Evolutionary conservation across 2,797 vertebrate genomes (phyloP).

Genomic region (Poeciliopsis infans): DNA sequence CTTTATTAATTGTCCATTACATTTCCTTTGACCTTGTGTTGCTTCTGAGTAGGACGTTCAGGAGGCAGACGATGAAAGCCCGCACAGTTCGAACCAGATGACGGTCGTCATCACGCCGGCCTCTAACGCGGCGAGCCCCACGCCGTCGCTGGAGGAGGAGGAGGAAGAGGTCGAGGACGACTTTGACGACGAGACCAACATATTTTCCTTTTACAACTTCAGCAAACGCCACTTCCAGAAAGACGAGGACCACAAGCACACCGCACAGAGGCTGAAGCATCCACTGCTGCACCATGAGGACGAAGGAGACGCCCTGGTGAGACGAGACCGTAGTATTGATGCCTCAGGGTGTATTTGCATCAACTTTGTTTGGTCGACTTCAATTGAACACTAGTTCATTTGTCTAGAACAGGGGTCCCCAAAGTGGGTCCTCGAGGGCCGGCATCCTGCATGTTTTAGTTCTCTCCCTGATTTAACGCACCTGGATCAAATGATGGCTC

Average conservation of each 20-base stretch:
- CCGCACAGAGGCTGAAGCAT: conserved; percentile 80
- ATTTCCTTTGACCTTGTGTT: neutral
- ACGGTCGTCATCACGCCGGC: neutral
- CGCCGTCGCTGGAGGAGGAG: conserved; percentile 62
- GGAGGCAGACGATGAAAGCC: conserved; percentile 21
- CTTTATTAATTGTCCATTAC: neutral
- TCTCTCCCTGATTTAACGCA: no score
- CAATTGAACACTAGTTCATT: no score
- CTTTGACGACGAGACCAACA: conserved; percentile 64
- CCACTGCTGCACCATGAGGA: conserved; percentile 91
- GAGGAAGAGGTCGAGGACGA: conserved; percentile 24
- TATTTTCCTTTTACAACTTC: conserved; percentile 90
- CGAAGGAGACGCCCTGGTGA: conserved; percentile 85
- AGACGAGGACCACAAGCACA: conserved; percentile 61
- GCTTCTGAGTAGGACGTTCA: conserved; percentile 14
- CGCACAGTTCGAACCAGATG: neutral
- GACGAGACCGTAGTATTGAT: neutral
- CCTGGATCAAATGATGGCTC: no score
- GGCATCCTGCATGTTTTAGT: no score
- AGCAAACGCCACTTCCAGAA: conserved; percentile 88
- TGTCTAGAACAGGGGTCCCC: no score
- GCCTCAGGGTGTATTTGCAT: no score
- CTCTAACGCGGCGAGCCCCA: neutral
- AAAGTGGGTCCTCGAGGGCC: no score
- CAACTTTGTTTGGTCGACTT: no score